A percentile compares a stretch with the other conserved stretches of the same genome.
These are phyloP conservation scores for Sebastes fasciatus DNA, from an alignment of 2,113 vertebrate species.

Conservation along the genomic window DNA sequence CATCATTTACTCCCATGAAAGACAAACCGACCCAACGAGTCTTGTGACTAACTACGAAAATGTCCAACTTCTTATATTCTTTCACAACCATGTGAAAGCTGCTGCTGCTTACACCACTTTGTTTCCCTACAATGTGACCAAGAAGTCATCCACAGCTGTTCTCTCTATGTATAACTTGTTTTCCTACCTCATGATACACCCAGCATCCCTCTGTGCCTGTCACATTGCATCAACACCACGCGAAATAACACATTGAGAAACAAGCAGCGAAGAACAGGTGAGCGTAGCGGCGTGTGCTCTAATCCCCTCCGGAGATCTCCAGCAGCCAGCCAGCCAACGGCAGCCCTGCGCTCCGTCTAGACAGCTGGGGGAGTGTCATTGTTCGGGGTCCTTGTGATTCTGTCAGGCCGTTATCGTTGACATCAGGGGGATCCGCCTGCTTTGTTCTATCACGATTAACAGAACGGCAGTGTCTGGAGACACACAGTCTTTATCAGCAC, in stretches of 20 bases:
- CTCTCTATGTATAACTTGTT: conserved; percentile 45
- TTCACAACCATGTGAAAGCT: not conserved
- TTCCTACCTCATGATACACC: conserved; percentile 28
- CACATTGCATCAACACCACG: conserved; percentile 58
- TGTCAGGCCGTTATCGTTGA: conserved; percentile 63
- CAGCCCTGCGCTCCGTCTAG: conserved; percentile 66
- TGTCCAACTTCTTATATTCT: not conserved
- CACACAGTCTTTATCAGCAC: conserved; percentile 59
- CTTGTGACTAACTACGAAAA: not conserved
- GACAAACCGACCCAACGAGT: not conserved
- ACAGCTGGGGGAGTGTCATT: conserved; percentile 71
- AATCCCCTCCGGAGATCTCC: conserved; percentile 63
- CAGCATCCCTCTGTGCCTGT: conserved; percentile 47
- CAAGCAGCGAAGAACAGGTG: conserved; percentile 71
- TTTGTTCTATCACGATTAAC: conserved; percentile 71
- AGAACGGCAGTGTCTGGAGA: conserved; percentile 58
- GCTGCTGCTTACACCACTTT: not conserved
- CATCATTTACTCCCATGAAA: not conserved
- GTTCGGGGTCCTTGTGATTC: conserved; percentile 53
- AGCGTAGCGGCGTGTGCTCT: conserved; percentile 54
- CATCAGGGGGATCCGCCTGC: conserved; percentile 64
- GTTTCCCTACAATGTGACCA: conserved; percentile 7
- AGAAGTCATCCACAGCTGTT: conserved; percentile 34
- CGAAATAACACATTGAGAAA: conserved; percentile 51
- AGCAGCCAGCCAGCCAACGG: conserved; percentile 51